Percentiles rank a stretch among this genome's conserved stretches.
Evolutionary conservation across 2,797 vertebrate species (phyloP).

Genomic region (Ceryle rudis): DNA sequence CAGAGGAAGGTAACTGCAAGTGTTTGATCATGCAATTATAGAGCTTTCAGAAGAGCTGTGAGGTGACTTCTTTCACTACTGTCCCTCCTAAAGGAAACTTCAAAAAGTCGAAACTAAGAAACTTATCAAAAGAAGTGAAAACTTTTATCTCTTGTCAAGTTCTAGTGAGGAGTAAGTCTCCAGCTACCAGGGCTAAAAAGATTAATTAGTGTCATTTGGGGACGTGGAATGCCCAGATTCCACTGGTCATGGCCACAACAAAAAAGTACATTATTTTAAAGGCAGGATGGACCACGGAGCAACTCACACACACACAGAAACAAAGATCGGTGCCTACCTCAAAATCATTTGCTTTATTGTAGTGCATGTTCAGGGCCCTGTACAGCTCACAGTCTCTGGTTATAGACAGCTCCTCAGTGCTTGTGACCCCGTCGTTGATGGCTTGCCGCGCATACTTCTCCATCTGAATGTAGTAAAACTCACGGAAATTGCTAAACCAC

Average conservation of each 20-base stretch:
- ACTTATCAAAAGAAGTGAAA: slow-evolving; percentile 22
- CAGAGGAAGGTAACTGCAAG: neutral
- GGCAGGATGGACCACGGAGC: neutral
- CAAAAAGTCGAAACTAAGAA: neutral
- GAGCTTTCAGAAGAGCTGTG: neutral
- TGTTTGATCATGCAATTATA: neutral
- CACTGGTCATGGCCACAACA: neutral
- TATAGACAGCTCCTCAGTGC: slow-evolving; percentile 92
- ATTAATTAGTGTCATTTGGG: slow-evolving; percentile 8
- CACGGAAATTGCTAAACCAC: slow-evolving; percentile 99
- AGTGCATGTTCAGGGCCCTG: slow-evolving; percentile 99
- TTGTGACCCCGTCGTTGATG: slow-evolving; percentile 96
- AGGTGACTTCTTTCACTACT: neutral
- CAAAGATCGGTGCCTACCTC: slow-evolving; percentile 87
- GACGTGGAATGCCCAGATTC: neutral
- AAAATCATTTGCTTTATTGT: slow-evolving; percentile 99
- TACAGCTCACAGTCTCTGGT: slow-evolving; percentile 98
- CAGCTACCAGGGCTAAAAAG: neutral
- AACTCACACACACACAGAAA: neutral
- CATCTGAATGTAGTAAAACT: slow-evolving; percentile 99
- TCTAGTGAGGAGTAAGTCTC: neutral
- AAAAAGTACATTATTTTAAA: slow-evolving; percentile 24
- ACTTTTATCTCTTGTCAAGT: neutral
- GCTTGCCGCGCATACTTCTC: slow-evolving; percentile 98
- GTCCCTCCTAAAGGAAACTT: neutral